phyloP scores from a whole-genome alignment of 1,140 invertebrate species.

The Drosophila ogumai region DNA sequence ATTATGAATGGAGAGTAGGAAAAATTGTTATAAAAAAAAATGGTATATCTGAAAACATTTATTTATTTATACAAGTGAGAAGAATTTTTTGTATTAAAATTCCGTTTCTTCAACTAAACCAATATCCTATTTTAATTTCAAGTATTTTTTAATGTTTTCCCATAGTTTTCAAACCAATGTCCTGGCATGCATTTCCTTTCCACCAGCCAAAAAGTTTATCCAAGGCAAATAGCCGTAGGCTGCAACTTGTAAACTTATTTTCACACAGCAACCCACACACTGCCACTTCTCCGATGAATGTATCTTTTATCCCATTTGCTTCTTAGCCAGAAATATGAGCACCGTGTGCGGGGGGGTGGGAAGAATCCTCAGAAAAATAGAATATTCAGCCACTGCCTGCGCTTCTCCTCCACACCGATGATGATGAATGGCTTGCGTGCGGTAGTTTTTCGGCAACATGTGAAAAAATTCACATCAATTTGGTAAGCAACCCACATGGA shows the following conservation, averaged over 20 bases:
- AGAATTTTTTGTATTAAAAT: too few relatives aligned
- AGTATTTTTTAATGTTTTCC: background rate
- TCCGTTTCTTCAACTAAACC: too few relatives aligned
- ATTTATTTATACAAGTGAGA: too few relatives aligned
- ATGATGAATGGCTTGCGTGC: slow-evolving; percentile 74
- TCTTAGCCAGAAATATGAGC: slow-evolving; percentile 45
- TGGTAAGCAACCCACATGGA: slow-evolving; percentile 52
- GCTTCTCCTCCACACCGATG: slow-evolving; percentile 45
- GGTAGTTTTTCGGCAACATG: slow-evolving; percentile 62
- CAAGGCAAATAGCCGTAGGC: slow-evolving; percentile 74
- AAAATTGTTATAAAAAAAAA: too few relatives aligned
- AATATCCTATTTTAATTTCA: background rate
- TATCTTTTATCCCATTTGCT: slow-evolving; percentile 66
- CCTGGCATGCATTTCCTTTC: slow-evolving; percentile 15
- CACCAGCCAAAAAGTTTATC: slow-evolving; percentile 61
- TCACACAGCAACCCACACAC: slow-evolving; percentile 40
- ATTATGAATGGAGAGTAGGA: too few relatives aligned
- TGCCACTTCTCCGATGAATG: slow-evolving; percentile 19
- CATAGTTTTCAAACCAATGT: slow-evolving; percentile 35
- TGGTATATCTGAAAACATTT: too few relatives aligned
- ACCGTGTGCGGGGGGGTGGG: background rate
- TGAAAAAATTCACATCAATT: slow-evolving; percentile 79
- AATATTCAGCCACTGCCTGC: slow-evolving; percentile 60
- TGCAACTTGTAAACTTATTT: slow-evolving; percentile 79
- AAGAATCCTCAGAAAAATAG: slow-evolving; percentile 43